Evolutionary conservation across 37 sponge, comb jelly and placozoan genomes (phyloP).

Genomic region (Diacarnus erythraeanus): DNA sequence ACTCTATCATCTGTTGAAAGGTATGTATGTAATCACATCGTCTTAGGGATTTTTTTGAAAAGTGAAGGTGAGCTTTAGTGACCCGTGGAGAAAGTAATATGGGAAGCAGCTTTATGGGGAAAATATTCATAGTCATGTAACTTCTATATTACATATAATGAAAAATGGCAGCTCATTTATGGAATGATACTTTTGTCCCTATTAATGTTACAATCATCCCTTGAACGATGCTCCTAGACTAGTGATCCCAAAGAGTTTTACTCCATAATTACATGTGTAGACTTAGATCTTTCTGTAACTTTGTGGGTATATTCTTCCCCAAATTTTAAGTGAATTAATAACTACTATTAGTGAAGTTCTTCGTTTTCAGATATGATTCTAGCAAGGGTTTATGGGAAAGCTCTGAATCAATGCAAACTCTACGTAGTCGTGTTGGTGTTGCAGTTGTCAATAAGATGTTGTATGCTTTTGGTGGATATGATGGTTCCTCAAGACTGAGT

Average conservation of each 20-base stretch:
- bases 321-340: neutral
- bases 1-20: slow-evolving; percentile 60
- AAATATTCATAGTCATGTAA: no score
- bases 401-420: slow-evolving; percentile 29
- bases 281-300: no score
- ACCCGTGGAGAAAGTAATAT: no score
- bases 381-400: slow-evolving; percentile 33
- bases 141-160: no score
- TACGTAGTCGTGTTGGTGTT: slow-evolving; percentile 66
- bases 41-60: neutral
- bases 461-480: slow-evolving; percentile 69
- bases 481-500: slow-evolving; percentile 43
- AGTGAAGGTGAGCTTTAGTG: neutral
- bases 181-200: no score
- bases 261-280: no score
- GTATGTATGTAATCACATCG: slow-evolving; percentile 6
- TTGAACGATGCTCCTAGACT: no score
- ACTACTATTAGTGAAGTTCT: neutral
- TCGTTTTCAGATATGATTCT: slow-evolving; percentile 30
- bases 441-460: slow-evolving; percentile 41
- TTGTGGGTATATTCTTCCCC: no score
- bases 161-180: no score
- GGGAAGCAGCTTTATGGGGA: no score
- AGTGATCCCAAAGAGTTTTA: no score
- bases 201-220: no score